These are phyloP conservation scores for Hyperoplus immaculatus DNA, from an alignment of 2,797 vertebrate genomes.

Conservation along the genomic window DNA sequence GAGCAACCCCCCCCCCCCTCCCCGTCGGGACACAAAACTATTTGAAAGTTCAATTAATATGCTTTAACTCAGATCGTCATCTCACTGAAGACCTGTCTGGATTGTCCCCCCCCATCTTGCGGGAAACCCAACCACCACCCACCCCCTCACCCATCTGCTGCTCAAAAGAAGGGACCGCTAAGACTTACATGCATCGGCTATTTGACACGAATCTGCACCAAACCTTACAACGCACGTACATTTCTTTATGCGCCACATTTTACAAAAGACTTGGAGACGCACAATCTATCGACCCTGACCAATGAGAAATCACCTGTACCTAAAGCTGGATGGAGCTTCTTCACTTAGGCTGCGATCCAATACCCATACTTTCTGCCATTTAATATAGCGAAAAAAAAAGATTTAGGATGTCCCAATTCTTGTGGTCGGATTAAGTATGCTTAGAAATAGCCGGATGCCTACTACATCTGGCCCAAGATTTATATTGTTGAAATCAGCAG, in stretches of 20 bases:
- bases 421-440: no score
- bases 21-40: constrained; percentile 2
- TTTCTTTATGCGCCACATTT: not conserved
- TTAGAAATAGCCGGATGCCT: no score
- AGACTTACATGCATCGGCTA: constrained; percentile 21
- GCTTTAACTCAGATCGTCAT: constrained; percentile 37
- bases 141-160: constrained; percentile 17
- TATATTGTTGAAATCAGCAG: no score
- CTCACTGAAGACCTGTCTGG: constrained; percentile 5
- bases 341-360: not conserved
- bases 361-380: no score
- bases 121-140: constrained; percentile 27
- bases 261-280: not conserved
- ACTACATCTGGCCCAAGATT: no score
- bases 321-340: not conserved
- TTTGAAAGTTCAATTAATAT: constrained; percentile 41
- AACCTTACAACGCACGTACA: not conserved
- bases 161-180: not conserved
- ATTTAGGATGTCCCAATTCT: no score
- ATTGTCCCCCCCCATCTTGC: not conserved
- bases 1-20: not conserved
- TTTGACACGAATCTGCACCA: not conserved
- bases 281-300: not conserved
- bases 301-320: not conserved
- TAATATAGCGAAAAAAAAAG: no score